Evolutionary conservation across 2,113 vertebrate genomes (phyloP), one percentile per base, ranked within the genome.

Genomic region (Xenus cinereus): DNA sequence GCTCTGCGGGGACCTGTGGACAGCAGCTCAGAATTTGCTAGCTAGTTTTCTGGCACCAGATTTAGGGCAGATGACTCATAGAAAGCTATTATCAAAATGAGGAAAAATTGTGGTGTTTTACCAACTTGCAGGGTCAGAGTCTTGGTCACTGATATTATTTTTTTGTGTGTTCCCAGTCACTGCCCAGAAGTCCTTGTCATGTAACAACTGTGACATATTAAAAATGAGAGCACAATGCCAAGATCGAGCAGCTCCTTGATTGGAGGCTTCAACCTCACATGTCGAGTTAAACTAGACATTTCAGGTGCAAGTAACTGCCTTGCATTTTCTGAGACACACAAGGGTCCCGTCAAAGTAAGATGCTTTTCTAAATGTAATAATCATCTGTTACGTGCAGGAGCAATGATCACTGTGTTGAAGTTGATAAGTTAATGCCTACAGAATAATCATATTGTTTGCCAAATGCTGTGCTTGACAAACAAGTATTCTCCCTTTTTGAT

Each of bases 1-100:
- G 35, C n/a, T 66, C 45, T 50, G 17, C 0, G 0, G 16, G 7
- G 18, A 26, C 39, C 26, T 3, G 0, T 19, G 59, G 37, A n/a
- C 63, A 87, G n/a, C 68, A 66, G 21, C 50, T 33, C 20, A 62
- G 59, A 57, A 12, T 54, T 30, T 35, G 15, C 41, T 53, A 6
- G 18, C 35, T 80, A 9, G 1, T 26, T 69, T 84, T 69, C 72
- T 89, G 59, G 5, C 69, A 60, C 28, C 60, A 67, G 33, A 91
- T 64, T 22, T 30, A 14, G 64, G 43, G 14, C 56, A 93, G 51
- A 26, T 84, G 68, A 81, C 60, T 78, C 51, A 59, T 23, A 23
- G 1, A 9, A 51, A 32, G 15, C 23, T 53, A 4, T 50, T 75
- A 43, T 13, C 46, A 88, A 89, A 90, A 92, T 28, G 17, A 90